phyloP scores from a whole-genome alignment of 2,888 invertebrate species.

The Cheilosia vernalis region DNA sequence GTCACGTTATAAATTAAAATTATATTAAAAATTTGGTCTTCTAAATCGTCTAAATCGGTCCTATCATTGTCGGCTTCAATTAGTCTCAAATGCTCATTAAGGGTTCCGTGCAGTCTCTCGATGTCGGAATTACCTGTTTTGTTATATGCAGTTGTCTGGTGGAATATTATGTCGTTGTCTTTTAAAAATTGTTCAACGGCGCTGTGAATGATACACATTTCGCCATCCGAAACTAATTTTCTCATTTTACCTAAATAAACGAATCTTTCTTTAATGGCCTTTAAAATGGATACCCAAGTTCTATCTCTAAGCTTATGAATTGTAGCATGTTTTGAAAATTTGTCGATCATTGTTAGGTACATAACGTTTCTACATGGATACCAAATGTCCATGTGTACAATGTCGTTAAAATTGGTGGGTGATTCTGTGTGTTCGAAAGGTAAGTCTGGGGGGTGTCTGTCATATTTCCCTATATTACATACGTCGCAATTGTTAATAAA shows the following conservation, averaged over 20 bases:
- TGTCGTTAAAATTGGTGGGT: slow-evolving; percentile 13
- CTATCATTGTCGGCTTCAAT: not conserved
- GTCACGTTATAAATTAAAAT: slow-evolving; percentile 20
- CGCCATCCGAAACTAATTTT: slow-evolving; percentile 4
- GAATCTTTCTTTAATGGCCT: slow-evolving; percentile 20
- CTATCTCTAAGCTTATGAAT: slow-evolving; percentile 20
- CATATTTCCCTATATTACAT: slow-evolving; percentile 35
- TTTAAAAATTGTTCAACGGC: slow-evolving; percentile 22
- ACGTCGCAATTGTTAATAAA: slow-evolving; percentile 40
- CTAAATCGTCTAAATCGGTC: slow-evolving; percentile 7
- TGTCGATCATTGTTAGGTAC: slow-evolving; percentile 42
- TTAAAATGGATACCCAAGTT: slow-evolving; percentile 35
- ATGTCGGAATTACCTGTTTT: slow-evolving; percentile 35
- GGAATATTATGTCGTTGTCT: slow-evolving; percentile 11
- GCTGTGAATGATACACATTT: slow-evolving; percentile 19
- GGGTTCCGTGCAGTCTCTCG: slow-evolving; percentile 26
- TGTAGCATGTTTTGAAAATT: slow-evolving; percentile 38
- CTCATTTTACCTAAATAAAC: slow-evolving; percentile 29
- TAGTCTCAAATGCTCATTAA: slow-evolving; percentile 26
- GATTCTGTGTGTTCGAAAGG: slow-evolving; percentile 14
- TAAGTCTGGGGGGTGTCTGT: not conserved
- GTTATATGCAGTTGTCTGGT: slow-evolving; percentile 17
- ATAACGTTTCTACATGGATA: slow-evolving; percentile 26
- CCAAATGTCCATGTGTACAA: slow-evolving; percentile 41
- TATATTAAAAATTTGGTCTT: slow-evolving; percentile 7